Evolutionary conservation across 2,888 invertebrate species (phyloP).

Genomic region (Cinara cedri): DNA sequence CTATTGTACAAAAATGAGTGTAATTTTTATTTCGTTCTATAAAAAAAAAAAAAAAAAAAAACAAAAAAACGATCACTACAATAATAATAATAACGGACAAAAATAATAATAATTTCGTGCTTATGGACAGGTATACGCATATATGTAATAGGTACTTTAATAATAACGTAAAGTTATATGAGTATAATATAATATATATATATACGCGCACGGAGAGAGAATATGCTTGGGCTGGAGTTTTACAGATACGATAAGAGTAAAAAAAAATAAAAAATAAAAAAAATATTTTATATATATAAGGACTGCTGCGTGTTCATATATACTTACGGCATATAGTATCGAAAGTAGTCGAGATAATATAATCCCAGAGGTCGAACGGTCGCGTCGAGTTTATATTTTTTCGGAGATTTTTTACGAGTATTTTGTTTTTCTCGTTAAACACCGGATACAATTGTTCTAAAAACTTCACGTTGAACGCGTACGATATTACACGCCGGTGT

Average conservation of each 20-base stretch:
- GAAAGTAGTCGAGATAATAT: slow-evolving; percentile 59
- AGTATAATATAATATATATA: too few relatives aligned
- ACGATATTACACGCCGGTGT: slow-evolving; percentile 41
- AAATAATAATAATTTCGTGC: slow-evolving; percentile 24
- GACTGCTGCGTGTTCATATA: not conserved
- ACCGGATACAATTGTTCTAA: slow-evolving; percentile 44
- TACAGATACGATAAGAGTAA: too few relatives aligned
- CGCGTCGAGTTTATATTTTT: slow-evolving; percentile 59
- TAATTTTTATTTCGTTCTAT: slow-evolving; percentile 1
- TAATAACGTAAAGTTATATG: not conserved
- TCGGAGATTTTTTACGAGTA: slow-evolving; percentile 28
- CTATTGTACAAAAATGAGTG: not conserved
- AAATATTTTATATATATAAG: not conserved
- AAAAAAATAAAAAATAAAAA: too few relatives aligned
- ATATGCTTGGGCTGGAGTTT: too few relatives aligned
- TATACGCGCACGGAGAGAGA: too few relatives aligned
- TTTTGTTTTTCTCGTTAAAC: slow-evolving; percentile 46
- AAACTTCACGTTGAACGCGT: slow-evolving; percentile 44
- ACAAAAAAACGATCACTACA: not conserved
- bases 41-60: slow-evolving; percentile 12
- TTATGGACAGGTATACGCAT: too few relatives aligned
- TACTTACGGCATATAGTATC: slow-evolving; percentile 59
- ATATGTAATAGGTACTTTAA: not conserved
- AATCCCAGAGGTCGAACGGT: slow-evolving; percentile 58
- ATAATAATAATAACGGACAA: not conserved